Evolutionary conservation across 2,113 vertebrate species (phyloP), one percentile per base, ranked within the genome.

Genomic region (Coregonus clupeaformis): DNA sequence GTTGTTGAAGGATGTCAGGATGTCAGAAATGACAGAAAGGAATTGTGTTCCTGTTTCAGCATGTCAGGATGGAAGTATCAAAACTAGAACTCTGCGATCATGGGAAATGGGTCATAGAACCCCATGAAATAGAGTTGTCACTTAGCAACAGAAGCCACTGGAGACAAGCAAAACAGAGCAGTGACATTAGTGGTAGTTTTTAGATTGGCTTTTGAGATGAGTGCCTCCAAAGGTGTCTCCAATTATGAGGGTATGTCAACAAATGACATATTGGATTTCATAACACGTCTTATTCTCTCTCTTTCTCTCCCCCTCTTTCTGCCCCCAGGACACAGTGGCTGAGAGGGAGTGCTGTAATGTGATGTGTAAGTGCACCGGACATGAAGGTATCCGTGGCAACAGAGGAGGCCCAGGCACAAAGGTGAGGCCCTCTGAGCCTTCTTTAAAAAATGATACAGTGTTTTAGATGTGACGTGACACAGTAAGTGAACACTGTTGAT

Each of bases 321-420:
- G 1, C 27, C 27, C 2, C 27, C 68, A 95, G 95, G 90, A 95
- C 78, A 60, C 84, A 0, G 74, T 96, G 77, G 85, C 89, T 0
- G 92, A 95, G 80, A 91, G 94, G 52, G 89, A 92, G 68, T 98
- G 96, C 88, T 98, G 96, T 77, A 68, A 77, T 0, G 86, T 93
- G 64, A 74, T 87, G 75, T 93, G 91, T 84, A 96, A 96, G 74
- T 97, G 96, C 86, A 79, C 90, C 1, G 96, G 96, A 78, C 90
- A 94, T 1, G 88, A 87, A 42, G 95, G 96, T 52, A 2, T 60
- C 45, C 88, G 18, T 4, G 96, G 96, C 60, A 45, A 3, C 1
- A 75, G 11, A 29, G 95, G 96, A 69, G 2, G 0, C 30, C 69
- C 49, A 14, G 95, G 95, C 67, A 20, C 1, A 29, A 95, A 95